Conservation (phyloP, 2,797 vertebrate species). For the Crossoptilon crossoptilon region DNA sequence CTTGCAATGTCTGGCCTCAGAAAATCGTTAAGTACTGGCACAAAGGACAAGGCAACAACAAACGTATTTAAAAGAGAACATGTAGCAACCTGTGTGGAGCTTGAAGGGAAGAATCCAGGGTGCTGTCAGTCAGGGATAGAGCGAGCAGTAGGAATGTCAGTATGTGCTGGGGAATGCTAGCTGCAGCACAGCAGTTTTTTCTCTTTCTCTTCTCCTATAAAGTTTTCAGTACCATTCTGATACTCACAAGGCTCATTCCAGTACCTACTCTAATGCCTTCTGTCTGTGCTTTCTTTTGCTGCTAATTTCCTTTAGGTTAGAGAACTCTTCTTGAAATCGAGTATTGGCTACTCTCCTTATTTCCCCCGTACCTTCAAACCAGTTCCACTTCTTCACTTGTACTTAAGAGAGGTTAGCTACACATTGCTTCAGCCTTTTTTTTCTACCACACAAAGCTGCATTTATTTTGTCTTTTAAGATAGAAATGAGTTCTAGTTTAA, state of each 20-base stretch:
- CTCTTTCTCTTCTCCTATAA: neutral
- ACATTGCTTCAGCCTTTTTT: too few relatives aligned
- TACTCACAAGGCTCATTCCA: neutral
- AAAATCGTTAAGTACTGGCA: conserved; percentile 36
- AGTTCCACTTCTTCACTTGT: too few relatives aligned
- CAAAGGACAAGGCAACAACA: conserved; percentile 42
- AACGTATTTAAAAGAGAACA: neutral
- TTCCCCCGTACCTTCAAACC: too few relatives aligned
- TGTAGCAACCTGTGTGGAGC: conserved; percentile 18
- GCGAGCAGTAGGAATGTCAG: neutral
- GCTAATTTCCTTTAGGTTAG: neutral
- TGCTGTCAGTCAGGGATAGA: neutral
- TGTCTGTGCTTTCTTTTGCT: neutral
- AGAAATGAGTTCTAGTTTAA: neutral
- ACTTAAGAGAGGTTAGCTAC: too few relatives aligned
- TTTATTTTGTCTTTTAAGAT: neutral
- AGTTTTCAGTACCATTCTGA: neutral
- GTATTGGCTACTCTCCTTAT: too few relatives aligned
- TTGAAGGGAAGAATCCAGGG: neutral
- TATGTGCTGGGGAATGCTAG: neutral
- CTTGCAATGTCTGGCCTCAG: conserved; percentile 52
- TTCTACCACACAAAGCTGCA: neutral
- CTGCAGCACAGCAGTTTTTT: neutral
- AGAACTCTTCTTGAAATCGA: too few relatives aligned
- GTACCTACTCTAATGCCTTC: neutral